phyloP scores from a whole-genome alignment of 2,797 vertebrate genomes.

The Serranus cabrilla region DNA sequence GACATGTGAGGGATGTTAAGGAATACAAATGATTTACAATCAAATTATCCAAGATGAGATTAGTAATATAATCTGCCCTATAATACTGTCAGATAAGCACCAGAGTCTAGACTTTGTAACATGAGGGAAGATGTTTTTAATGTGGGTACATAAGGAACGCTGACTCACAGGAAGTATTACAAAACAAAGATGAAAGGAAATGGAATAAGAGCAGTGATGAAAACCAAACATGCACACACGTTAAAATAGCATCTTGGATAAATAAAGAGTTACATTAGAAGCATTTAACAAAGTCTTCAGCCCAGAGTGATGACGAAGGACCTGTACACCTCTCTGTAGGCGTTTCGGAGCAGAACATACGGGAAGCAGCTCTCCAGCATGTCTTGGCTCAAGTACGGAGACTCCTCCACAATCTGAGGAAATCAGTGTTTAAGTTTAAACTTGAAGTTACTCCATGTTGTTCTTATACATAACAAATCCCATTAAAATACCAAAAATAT shows the following conservation, averaged over 20 bases:
- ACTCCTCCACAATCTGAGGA: conserved; percentile 91
- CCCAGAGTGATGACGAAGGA: conserved; percentile 78
- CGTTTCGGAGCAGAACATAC: conserved; percentile 93
- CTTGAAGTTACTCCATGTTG: not conserved
- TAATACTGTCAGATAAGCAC: not conserved
- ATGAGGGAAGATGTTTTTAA: not conserved
- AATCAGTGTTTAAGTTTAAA: conserved; percentile 15
- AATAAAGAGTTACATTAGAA: conserved; percentile 13
- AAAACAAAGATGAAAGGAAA: not conserved
- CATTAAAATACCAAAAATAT: not conserved
- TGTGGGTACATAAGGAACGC: not conserved
- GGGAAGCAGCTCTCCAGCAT: conserved; percentile 96
- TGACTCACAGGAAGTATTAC: conserved; percentile 19
- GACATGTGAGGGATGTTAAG: not conserved
- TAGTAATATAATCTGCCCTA: not conserved
- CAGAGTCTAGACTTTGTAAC: not conserved
- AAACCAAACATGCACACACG: not conserved
- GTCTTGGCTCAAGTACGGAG: conserved; percentile 92
- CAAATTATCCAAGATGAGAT: conserved; percentile 12
- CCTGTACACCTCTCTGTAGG: conserved; percentile 92
- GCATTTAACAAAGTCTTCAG: conserved; percentile 56
- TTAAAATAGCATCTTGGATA: conserved; percentile 19
- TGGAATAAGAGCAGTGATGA: not conserved
- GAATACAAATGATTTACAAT: not conserved
- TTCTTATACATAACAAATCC: not conserved